Evolutionary conservation across 2,888 invertebrate species (phyloP).

Genomic region (Hypomecis punctinalis): DNA sequence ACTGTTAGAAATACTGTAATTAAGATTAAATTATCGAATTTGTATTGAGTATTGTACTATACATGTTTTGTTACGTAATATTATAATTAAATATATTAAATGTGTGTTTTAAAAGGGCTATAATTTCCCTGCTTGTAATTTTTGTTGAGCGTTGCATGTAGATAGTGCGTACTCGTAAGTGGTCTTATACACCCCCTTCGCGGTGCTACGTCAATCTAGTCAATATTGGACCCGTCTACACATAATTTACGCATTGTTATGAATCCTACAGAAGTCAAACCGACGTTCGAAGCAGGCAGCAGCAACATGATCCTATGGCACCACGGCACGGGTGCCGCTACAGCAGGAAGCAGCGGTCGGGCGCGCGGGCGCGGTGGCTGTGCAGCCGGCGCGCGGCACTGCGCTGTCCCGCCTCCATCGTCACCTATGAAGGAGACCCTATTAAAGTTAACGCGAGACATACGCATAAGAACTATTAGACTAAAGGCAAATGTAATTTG

Average conservation of each 20-base stretch:
- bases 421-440: constrained; percentile 47
- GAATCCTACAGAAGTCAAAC: not conserved
- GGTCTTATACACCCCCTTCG: no score
- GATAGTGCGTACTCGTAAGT: no score
- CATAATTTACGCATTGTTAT: not conserved
- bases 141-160: no score
- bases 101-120: no score
- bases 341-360: constrained; percentile 41
- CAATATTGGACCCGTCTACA: not conserved
- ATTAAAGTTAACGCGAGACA: constrained; percentile 48
- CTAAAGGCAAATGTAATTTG: no score
- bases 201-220: no score
- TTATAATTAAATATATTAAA: no score
- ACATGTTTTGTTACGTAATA: no score
- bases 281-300: not conserved
- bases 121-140: no score
- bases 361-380: constrained; percentile 51
- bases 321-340: constrained; percentile 51
- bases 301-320: constrained; percentile 39
- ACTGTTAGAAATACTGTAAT: no score
- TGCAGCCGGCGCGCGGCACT: constrained; percentile 49
- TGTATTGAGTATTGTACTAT: no score
- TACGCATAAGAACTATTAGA: constrained; percentile 51
- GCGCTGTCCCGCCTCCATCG: constrained; percentile 51
- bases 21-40: no score